Percentiles rank a stretch among this genome's conserved stretches.
phyloP scores from a whole-genome alignment of 2,888 invertebrate species.

The Cosmia pyralina region DNA sequence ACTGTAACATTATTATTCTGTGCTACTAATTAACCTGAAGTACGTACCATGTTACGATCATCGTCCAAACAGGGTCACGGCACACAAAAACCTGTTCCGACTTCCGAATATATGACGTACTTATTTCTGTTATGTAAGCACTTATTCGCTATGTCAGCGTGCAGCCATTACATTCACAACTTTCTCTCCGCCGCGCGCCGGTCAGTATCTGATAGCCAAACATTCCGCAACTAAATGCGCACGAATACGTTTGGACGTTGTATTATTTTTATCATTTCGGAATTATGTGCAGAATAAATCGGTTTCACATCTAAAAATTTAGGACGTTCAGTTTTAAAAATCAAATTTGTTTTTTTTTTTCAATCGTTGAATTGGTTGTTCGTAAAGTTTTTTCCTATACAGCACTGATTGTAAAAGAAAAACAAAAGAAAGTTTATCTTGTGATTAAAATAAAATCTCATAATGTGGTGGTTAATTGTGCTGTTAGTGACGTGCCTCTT shows the following conservation, averaged over 20 bases:
- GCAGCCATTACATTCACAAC: constrained; percentile 57
- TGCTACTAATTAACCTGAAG: neutral
- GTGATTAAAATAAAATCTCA: constrained; percentile 21
- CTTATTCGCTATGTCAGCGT: constrained; percentile 52
- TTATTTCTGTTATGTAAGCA: constrained; percentile 48
- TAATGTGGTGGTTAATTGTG: constrained; percentile 73
- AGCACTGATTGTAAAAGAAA: neutral
- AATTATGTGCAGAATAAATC: neutral
- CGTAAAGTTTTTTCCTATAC: neutral
- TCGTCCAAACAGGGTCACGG: constrained; percentile 43
- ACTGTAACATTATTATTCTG: no score
- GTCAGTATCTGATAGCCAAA: constrained; percentile 58
- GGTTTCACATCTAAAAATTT: neutral
- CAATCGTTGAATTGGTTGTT: neutral
- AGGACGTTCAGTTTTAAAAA: neutral
- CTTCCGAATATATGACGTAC: constrained; percentile 46
- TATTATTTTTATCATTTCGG: neutral
- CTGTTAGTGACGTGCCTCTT: constrained; percentile 72
- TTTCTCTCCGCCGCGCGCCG: constrained; percentile 63
- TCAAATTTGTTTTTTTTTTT: neutral
- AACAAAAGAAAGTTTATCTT: neutral
- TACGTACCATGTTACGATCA: constrained; percentile 11
- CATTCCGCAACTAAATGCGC: constrained; percentile 50
- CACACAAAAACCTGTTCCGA: constrained; percentile 32
- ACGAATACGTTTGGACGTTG: constrained; percentile 37